phyloP scores from a whole-genome alignment of 1,140 invertebrate species.

The Sitodiplosis mosellana region DNA sequence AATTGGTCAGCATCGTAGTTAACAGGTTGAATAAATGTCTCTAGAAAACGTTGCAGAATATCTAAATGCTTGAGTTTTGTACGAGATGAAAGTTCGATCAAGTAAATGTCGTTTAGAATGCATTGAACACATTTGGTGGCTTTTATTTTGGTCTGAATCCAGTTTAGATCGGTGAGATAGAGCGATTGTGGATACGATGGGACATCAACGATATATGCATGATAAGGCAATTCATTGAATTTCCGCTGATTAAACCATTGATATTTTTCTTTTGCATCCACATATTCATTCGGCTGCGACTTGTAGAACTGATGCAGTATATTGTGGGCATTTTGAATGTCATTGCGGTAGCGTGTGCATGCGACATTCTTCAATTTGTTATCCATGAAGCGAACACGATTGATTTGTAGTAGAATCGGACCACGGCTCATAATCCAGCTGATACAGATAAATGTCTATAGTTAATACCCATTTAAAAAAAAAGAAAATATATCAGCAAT shows the following conservation, averaged over 20 bases:
- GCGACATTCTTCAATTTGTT: slow-evolving; percentile 17
- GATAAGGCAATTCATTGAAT: slow-evolving; percentile 65
- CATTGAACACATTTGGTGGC: slow-evolving; percentile 39
- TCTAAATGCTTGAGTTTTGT: slow-evolving; percentile 32
- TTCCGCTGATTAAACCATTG: slow-evolving; percentile 46
- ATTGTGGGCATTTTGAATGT: slow-evolving; percentile 22
- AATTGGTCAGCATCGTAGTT: slow-evolving; percentile 58
- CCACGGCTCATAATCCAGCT: slow-evolving; percentile 22
- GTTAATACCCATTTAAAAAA: not conserved
- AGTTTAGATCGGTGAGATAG: slow-evolving; percentile 42
- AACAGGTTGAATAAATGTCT: slow-evolving; percentile 41
- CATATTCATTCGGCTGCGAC: slow-evolving; percentile 10
- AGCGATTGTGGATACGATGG: slow-evolving; percentile 17
- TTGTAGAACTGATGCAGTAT: slow-evolving; percentile 22
- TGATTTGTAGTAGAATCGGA: slow-evolving; percentile 21
- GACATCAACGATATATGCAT: slow-evolving; percentile 26
- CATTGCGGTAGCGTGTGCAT: slow-evolving; percentile 14
- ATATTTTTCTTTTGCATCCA: slow-evolving; percentile 15
- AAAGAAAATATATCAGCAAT: not conserved
- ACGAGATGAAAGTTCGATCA: slow-evolving; percentile 24
- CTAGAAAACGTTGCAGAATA: slow-evolving; percentile 42
- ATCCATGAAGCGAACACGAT: slow-evolving; percentile 22
- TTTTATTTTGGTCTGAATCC: slow-evolving; percentile 56
- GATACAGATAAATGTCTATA: slow-evolving; percentile 19
- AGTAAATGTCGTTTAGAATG: slow-evolving; percentile 41